Base-by-base conservation (phyloP, 2,888 invertebrate species). In the Villa cingulata region DNA sequence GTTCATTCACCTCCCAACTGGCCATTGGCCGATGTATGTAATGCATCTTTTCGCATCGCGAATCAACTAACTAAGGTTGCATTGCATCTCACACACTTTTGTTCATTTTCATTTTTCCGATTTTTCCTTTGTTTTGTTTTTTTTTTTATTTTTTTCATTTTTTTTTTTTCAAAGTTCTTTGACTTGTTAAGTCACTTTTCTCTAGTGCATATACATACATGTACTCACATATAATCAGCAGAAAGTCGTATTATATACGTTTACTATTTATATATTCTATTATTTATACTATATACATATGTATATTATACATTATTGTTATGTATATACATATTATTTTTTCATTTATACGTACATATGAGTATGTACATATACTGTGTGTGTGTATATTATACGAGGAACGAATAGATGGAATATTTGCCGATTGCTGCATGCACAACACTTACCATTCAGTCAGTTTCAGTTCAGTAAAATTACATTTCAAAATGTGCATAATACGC, bases 1-100 rank as follows among this genome's bases (percentile, higher is more conserved):
- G 58, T 56, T 58, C 57, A 55, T 58, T 58, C 56, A 58, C 57
- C 58, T 58, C 54, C 53, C 51, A 54, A 57, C 57, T 58, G 58
- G 58, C 58, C 57, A 56, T 56, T 58, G 58, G 58, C 57, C 58
- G 58, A 56, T 56, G 54, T 54, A 56, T 27, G 27, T 32, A 32
- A 32, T 32, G 29, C 29, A 32, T 32, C 29, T 32, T 32, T 32
- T 32, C 29, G 29, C 29, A 32, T 32, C 29, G 29, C 29, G 29
- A 32, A 32, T 32, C 29, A 12, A 14, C 29, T 14, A 12, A 14
- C 29, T 32, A 32, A 32, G 29, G 29, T 32, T 32, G 29, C 27
- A 27, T 6, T 27, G 10, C 29, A 32, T 32, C 29, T 32, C 43
- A 46, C 46, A 46, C 46, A 46, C 46, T 46, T 46, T 46, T 46